phyloP scores from a whole-genome alignment of 2,113 vertebrate species.

The Rhipidura dahli region DNA sequence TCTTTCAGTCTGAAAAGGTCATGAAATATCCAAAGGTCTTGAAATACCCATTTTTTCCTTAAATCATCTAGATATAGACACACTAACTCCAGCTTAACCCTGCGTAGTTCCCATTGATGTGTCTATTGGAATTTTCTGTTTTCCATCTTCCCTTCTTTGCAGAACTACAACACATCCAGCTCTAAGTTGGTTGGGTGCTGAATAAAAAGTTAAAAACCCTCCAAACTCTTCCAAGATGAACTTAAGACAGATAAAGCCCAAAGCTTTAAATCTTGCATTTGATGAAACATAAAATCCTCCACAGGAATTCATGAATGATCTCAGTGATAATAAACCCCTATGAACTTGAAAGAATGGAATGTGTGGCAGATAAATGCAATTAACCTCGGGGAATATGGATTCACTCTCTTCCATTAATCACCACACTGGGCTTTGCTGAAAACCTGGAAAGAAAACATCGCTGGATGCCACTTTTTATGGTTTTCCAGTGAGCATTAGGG shows the following conservation, averaged over 20 bases:
- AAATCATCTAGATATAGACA: neutral
- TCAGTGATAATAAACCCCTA: conserved; percentile 8
- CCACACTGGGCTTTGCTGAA: neutral
- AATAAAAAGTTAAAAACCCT: neutral
- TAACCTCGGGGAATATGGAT: conserved; percentile 17
- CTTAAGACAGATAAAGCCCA: neutral
- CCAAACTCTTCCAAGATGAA: neutral
- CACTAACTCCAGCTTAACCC: neutral
- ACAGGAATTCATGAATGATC: conserved; percentile 23
- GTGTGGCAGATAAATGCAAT: conserved; percentile 28
- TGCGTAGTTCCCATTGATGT: rapidly evolving
- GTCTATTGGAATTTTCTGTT: neutral
- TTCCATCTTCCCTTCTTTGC: neutral
- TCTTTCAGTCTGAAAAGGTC: neutral
- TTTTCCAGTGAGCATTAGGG: neutral
- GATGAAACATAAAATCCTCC: neutral
- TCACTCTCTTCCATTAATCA: conserved; percentile 1
- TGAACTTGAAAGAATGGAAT: conserved; percentile 2
- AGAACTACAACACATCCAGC: neutral
- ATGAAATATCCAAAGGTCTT: neutral
- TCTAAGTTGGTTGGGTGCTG: neutral
- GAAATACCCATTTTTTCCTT: neutral
- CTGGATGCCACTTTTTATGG: neutral
- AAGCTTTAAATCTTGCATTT: conserved; percentile 11
- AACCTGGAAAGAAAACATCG: neutral